Conservation (phyloP, 2,113 vertebrate species). For the Psittacula cyanocephala region DNA sequence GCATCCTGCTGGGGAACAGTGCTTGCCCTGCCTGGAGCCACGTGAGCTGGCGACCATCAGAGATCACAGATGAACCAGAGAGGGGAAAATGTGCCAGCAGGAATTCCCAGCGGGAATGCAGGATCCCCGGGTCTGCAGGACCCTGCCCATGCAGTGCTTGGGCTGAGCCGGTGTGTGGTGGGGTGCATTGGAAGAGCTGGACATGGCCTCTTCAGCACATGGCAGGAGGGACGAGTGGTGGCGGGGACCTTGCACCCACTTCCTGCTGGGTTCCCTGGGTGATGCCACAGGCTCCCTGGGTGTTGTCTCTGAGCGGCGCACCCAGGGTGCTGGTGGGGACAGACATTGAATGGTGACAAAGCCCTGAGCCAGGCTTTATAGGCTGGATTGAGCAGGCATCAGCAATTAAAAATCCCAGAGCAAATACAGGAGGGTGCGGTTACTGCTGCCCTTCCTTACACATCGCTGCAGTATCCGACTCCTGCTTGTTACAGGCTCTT, state of each 20-base stretch:
- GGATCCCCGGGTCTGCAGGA: not conserved
- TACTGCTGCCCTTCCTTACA: not conserved
- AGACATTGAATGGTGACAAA: not conserved
- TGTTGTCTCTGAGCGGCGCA: not conserved
- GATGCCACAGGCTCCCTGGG: not conserved
- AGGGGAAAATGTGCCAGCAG: not conserved
- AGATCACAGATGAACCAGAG: not conserved
- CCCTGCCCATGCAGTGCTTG: not conserved
- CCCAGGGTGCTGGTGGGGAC: not conserved
- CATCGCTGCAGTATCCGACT: not conserved
- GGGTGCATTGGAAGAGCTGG: not conserved
- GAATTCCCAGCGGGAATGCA: not conserved
- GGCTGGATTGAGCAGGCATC: not conserved
- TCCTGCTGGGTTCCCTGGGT: fast-evolving
- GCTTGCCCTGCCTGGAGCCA: not conserved
- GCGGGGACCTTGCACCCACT: not conserved
- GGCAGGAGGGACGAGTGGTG: not conserved
- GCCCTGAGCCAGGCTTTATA: not conserved
- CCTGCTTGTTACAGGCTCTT: not conserved
- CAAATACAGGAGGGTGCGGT: slow-evolving; percentile 43
- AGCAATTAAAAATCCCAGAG: slow-evolving; percentile 3
- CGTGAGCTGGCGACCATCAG: not conserved
- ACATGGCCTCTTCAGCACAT: fast-evolving
- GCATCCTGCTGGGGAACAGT: not conserved
- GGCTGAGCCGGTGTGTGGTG: not conserved